These are phyloP conservation scores for Eurystomus glaucurus DNA, from an alignment of 2,797 vertebrate genomes.

Conservation along the genomic window DNA sequence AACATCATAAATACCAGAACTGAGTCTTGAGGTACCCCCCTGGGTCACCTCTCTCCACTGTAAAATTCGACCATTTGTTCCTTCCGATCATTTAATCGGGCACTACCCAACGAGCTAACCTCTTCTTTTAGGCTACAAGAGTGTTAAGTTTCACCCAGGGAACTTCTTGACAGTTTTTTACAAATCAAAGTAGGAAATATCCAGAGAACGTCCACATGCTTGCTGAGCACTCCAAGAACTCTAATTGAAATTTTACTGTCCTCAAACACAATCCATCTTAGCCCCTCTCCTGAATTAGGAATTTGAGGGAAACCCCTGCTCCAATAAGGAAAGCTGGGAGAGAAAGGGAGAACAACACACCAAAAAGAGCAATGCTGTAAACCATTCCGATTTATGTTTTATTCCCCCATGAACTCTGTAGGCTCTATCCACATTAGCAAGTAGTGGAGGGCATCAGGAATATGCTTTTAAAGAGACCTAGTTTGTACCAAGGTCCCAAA, in stretches of 20 bases:
- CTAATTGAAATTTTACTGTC: neutral
- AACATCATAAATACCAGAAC: neutral
- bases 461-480: neutral
- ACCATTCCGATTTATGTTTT: neutral
- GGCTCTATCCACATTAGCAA: neutral
- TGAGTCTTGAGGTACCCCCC: neutral
- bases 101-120: neutral
- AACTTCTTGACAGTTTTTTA: neutral
- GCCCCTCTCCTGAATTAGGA: neutral
- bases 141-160: neutral
- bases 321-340: neutral
- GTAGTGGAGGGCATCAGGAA: neutral
- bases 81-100: neutral
- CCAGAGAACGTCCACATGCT: neutral
- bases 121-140: neutral
- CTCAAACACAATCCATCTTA: neutral
- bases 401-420: accelerated
- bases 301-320: neutral
- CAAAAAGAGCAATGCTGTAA: neutral
- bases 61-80: neutral
- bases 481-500: neutral
- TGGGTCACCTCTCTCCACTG: neutral
- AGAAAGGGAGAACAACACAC: neutral
- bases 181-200: neutral
- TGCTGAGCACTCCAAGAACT: neutral